These are phyloP conservation scores for Toxotes lorentzi DNA, from an alignment of 2,797 vertebrate genomes.

Conservation along the genomic window DNA sequence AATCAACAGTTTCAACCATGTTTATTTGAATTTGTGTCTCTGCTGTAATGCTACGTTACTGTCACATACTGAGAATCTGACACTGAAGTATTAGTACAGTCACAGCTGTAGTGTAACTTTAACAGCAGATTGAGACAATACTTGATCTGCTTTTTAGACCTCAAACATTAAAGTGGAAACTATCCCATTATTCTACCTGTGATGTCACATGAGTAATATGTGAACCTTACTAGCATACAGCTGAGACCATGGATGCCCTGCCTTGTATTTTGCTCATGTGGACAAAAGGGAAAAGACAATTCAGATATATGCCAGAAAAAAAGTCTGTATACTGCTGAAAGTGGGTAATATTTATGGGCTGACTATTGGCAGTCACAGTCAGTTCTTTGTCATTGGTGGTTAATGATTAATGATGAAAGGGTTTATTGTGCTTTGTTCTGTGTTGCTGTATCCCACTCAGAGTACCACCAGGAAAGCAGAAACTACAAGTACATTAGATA, in stretches of 20 bases:
- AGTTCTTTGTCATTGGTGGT: conserved; percentile 25
- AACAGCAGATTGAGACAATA: not conserved
- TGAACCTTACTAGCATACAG: not conserved
- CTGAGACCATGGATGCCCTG: not conserved
- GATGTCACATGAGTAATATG: not conserved
- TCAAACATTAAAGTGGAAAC: not conserved
- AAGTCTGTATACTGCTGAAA: not conserved
- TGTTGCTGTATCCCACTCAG: not conserved
- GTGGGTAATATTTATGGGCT: not conserved
- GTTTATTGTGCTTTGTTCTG: conserved; percentile 25
- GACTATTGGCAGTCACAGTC: not conserved
- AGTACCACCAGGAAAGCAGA: not conserved
- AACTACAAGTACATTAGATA: not conserved
- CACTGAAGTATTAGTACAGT: no score
- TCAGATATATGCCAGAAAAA: not conserved
- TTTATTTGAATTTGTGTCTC: not conserved
- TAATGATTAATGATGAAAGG: conserved; percentile 27
- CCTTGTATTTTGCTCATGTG: not conserved
- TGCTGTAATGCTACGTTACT: not conserved
- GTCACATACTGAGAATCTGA: not conserved
- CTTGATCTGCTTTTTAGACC: no score
- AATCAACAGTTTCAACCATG: not conserved
- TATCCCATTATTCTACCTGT: not conserved
- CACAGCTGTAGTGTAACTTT: not conserved
- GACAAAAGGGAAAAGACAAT: not conserved